These are phyloP conservation scores for Ecliptopera silaceata DNA, from an alignment of 2,888 invertebrate species.

Conservation along the genomic window DNA sequence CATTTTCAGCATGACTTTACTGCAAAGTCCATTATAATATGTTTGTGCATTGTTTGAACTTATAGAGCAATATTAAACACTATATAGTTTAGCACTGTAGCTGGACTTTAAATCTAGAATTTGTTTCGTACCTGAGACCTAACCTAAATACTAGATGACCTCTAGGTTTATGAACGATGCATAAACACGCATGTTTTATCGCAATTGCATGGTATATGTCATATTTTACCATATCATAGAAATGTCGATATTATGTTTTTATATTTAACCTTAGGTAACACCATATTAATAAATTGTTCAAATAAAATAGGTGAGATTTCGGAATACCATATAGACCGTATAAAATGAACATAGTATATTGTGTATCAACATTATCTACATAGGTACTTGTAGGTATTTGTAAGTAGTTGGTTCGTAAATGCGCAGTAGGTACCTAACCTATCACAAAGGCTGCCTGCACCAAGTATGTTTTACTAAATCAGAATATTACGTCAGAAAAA, in stretches of 20 bases:
- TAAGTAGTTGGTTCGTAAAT: background rate
- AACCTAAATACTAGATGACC: slow-evolving; percentile 12
- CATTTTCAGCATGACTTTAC: background rate
- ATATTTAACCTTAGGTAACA: too few species aligned
- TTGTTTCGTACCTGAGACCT: slow-evolving; percentile 8
- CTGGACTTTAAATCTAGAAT: slow-evolving; percentile 1
- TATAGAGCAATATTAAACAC: background rate
- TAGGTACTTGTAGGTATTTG: too few species aligned
- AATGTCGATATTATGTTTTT: too few species aligned
- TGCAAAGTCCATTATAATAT: background rate
- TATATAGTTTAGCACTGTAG: background rate
- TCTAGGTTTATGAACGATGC: slow-evolving; percentile 9
- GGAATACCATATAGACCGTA: background rate
- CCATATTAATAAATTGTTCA: too few species aligned
- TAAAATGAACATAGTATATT: background rate
- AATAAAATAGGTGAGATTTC: background rate
- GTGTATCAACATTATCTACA: background rate
- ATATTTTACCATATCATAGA: too few species aligned
- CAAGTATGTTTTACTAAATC: slow-evolving; percentile 3
- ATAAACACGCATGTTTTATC: slow-evolving; percentile 3
- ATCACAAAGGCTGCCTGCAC: slow-evolving; percentile 1
- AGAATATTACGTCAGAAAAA: slow-evolving; percentile 26
- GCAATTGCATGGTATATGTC: slow-evolving; percentile 2
- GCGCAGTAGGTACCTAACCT: too few species aligned
- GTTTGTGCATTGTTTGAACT: background rate